phyloP scores from a whole-genome alignment of 2,888 invertebrate species.

The Cephus pygmeus region DNA sequence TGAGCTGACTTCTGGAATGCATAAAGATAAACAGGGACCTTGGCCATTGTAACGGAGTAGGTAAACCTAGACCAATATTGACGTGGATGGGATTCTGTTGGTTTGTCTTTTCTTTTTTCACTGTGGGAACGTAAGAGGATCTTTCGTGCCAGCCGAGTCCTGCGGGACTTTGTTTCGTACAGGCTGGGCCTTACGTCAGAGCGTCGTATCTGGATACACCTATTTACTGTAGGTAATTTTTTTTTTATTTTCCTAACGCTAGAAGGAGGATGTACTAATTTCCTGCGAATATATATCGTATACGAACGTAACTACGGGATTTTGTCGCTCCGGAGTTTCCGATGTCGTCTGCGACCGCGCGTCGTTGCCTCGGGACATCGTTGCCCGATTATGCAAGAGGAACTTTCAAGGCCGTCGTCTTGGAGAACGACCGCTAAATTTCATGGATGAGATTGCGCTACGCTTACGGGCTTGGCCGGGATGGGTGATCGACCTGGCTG shows the following conservation, averaged over 20 bases:
- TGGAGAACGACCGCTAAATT: slow-evolving; percentile 46
- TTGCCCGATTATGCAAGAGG: slow-evolving; percentile 38
- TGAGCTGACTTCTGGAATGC: slow-evolving; percentile 42
- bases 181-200: background rate
- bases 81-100: background rate
- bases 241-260: background rate
- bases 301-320: background rate
- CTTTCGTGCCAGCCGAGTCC: background rate
- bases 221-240: background rate
- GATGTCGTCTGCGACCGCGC: background rate
- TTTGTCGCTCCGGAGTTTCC: background rate
- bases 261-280: background rate
- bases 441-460: slow-evolving; percentile 42
- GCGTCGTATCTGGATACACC: background rate
- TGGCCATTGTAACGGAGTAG: background rate
- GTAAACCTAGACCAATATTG: background rate
- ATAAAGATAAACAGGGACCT: slow-evolving; percentile 40
- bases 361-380: slow-evolving; percentile 2
- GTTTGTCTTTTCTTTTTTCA: background rate
- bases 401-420: slow-evolving; percentile 46
- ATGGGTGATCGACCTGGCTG: background rate
- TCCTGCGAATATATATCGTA: background rate
- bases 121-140: background rate
- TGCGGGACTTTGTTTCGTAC: background rate
- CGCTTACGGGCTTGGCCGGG: background rate